Conservation (phyloP, 2,888 invertebrate genomes). For the Prionchulus punctatus region DNA sequence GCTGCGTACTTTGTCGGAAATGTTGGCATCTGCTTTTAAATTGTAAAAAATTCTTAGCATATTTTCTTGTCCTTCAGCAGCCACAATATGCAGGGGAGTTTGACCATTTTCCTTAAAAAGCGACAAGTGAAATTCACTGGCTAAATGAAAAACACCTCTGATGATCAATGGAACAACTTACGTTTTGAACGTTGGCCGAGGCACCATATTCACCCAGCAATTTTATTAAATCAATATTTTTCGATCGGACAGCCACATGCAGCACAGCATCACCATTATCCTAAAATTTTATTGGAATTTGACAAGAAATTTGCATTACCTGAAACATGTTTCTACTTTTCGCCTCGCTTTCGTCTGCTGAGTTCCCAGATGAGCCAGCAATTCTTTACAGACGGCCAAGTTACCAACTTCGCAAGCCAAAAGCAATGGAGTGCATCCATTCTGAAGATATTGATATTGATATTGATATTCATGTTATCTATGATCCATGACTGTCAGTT, state of each 20-base stretch:
- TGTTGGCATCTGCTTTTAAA: constrained; percentile 78
- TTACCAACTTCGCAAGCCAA: constrained; percentile 86
- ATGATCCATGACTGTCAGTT: neutral
- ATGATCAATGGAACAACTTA: constrained; percentile 32
- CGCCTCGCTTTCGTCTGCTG: constrained; percentile 52
- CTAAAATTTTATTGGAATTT: constrained; percentile 15
- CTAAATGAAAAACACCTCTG: constrained; percentile 10
- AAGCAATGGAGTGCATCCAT: constrained; percentile 78
- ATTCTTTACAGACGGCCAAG: constrained; percentile 80
- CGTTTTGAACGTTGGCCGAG: constrained; percentile 73
- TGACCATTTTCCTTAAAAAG: constrained; percentile 58
- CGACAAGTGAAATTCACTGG: neutral
- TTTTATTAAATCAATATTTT: constrained; percentile 79
- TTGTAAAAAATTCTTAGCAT: constrained; percentile 87
- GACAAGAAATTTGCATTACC: constrained; percentile 17
- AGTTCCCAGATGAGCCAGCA: constrained; percentile 63
- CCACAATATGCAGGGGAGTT: constrained; percentile 83
- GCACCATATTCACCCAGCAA: constrained; percentile 83
- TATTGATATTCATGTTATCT: neutral
- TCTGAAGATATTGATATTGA: constrained; percentile 40
- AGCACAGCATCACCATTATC: constrained; percentile 74
- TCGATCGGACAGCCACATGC: constrained; percentile 77
- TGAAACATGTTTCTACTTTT: constrained; percentile 24
- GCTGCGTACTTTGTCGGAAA: constrained; percentile 63
- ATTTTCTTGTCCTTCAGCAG: constrained; percentile 83